Evolutionary conservation across 1,140 invertebrate species (phyloP), one percentile per base, ranked within the genome.

Genomic region (Solenopsis fugax): DNA sequence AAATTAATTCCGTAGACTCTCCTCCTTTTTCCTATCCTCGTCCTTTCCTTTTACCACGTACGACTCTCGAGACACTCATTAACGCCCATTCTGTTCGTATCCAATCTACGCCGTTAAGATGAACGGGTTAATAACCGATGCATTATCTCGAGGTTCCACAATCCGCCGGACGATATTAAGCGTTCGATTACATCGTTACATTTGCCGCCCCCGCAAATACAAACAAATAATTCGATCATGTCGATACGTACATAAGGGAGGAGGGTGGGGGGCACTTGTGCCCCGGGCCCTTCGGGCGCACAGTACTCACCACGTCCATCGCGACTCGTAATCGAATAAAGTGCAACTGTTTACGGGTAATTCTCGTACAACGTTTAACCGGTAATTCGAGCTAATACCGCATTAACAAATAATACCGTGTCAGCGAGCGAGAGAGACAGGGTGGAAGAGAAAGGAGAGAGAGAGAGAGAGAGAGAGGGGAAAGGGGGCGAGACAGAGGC

Each of bases 281-380:
- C 60, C 72, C 48, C 34, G 50, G 41, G 85, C 77, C 45, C 64
- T 65, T 21, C 77, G 45, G 37, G 37, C 29, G 56, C 16, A 18
- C n/a, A 29, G 24, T n/a, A 41, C 48, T 64, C 67, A 34, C 12
- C 45, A 37, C n/a, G 52, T 58, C 73, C 67, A 78, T 84, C 56
- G 48, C 37, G 62, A 67, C 54, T 86, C 37, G 58, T 87, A 82
- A 89, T 90, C 84, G 76, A 88, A 87, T 86, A 86, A 89, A 89
- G 76, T 82, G 75, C 84, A 73, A 84, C 67, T 86, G 88, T 89
- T 89, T 89, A 89, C 87, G 62, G 64, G 69, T 65, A 81, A 88
- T 88, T 89, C 80, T 88, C 87, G 82, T 86, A 58, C 24, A 75
- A 73, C 81, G 88, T 85, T 89, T 86, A 86, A 89, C 75, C 87